Conservation (phyloP, 2,888 invertebrate genomes). For the Heliothis peltigera region DNA sequence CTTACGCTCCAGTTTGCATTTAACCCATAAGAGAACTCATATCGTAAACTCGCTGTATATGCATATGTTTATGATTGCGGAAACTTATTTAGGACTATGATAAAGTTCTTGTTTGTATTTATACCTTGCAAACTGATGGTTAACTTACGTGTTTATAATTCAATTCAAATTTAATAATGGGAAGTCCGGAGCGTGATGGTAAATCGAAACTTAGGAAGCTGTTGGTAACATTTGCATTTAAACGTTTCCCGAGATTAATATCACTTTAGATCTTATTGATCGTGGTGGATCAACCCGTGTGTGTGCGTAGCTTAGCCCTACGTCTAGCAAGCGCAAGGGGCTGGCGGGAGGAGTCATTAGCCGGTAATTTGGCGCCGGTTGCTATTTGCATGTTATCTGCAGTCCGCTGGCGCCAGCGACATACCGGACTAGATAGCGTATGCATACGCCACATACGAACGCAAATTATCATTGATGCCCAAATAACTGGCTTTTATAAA, state of each 20-base stretch:
- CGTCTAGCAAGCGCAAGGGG: conserved; percentile 26
- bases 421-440: conserved; percentile 44
- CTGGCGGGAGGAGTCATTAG: conserved; percentile 48
- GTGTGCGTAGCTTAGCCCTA: conserved; percentile 1
- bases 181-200: conserved; percentile 54
- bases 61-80: background rate
- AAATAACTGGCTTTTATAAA: conserved; percentile 32
- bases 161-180: conserved; percentile 48
- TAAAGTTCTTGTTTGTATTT: conserved; percentile 19
- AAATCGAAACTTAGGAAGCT: conserved; percentile 43
- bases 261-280: conserved; percentile 17
- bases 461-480: conserved; percentile 45
- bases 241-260: conserved; percentile 50
- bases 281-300: conserved; percentile 7
- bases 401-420: conserved; percentile 44
- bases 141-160: conserved; percentile 32
- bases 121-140: conserved; percentile 16
- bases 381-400: conserved; percentile 62
- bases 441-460: conserved; percentile 46
- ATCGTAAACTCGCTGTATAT: conserved; percentile 16
- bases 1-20: conserved; percentile 7
- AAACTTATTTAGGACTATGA: conserved; percentile 37
- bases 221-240: conserved; percentile 55
- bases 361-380: conserved; percentile 54
- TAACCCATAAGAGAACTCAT: conserved; percentile 1